A percentile compares a stretch with the other conserved stretches of the same genome.
These are phyloP conservation scores for Fratercula arctica DNA, from an alignment of 2,797 vertebrate genomes.

Conservation along the genomic window DNA sequence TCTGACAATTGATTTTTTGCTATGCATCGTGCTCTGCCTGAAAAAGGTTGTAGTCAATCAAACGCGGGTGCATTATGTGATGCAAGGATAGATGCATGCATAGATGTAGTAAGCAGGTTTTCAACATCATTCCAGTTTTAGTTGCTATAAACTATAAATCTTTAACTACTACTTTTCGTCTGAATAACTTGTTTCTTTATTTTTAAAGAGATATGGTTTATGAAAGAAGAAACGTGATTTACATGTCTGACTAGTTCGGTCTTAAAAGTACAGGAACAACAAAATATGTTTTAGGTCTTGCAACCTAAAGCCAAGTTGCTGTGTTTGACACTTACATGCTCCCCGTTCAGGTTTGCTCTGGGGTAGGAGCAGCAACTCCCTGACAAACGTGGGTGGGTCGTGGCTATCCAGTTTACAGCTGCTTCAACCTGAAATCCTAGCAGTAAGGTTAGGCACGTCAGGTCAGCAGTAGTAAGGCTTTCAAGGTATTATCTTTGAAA, in stretches of 20 bases:
- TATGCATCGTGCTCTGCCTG: conserved; percentile 35
- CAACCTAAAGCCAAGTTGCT: neutral
- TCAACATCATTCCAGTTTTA: conserved; percentile 25
- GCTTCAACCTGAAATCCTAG: neutral
- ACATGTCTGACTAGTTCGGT: neutral
- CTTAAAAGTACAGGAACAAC: neutral
- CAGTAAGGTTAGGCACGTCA: neutral
- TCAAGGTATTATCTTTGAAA: neutral
- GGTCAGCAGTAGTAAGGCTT: neutral
- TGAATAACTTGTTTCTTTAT: neutral
- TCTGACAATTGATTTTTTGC: conserved; percentile 44
- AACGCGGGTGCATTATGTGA: neutral
- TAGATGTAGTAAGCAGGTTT: conserved; percentile 13
- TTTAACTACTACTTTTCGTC: conserved; percentile 40
- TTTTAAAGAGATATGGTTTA: neutral
- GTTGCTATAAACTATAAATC: conserved; percentile 54
- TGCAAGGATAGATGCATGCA: neutral
- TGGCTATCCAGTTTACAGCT: neutral
- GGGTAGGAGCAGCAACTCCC: neutral
- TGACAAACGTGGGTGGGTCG: neutral
- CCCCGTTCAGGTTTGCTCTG: neutral
- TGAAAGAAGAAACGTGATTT: neutral
- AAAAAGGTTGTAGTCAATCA: conserved; percentile 45
- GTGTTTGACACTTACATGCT: neutral
- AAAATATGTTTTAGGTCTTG: neutral